Conservation (phyloP, 2,888 invertebrate species). For the Eupithecia subfuscata region DNA sequence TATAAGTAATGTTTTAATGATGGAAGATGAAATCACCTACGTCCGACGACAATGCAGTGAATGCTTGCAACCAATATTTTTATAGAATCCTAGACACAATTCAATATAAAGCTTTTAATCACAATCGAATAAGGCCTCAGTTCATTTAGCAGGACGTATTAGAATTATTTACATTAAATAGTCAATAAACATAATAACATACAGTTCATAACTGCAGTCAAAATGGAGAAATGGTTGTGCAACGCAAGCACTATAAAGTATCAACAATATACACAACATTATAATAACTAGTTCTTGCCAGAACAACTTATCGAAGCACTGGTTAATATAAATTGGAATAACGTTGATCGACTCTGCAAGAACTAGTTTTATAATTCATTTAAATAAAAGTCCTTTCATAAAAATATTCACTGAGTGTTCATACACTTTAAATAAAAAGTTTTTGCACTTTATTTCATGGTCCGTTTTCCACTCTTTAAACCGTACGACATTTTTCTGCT, state of each 20-base stretch:
- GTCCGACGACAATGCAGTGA: conserved; percentile 11
- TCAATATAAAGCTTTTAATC: conserved; percentile 27
- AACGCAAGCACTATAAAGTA: conserved; percentile 39
- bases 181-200: conserved; percentile 14
- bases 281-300: conserved; percentile 31
- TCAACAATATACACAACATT: conserved; percentile 32
- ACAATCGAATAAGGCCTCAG: conserved; percentile 50
- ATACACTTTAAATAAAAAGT: conserved; percentile 53
- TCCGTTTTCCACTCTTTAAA: conserved; percentile 53
- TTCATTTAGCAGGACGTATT: conserved; percentile 44
- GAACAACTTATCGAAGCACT: conserved; percentile 23
- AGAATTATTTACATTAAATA: conserved; percentile 52
- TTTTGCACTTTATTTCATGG: conserved; percentile 56
- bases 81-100: conserved; percentile 19
- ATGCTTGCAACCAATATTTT: conserved; percentile 26
- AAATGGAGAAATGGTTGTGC: conserved; percentile 33
- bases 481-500: conserved; percentile 17
- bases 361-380: conserved; percentile 47
- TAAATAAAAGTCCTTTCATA: conserved; percentile 52
- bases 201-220: conserved; percentile 34
- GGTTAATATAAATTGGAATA: conserved; percentile 44
- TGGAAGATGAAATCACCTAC: not conserved
- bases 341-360: conserved; percentile 39
- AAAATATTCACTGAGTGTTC: conserved; percentile 49
- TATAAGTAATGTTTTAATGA: conserved; percentile 19